A percentile compares a stretch with the other conserved stretches of the same genome.
Conservation (phyloP, 2,888 invertebrate genomes). For the Netelia inedita region DNA sequence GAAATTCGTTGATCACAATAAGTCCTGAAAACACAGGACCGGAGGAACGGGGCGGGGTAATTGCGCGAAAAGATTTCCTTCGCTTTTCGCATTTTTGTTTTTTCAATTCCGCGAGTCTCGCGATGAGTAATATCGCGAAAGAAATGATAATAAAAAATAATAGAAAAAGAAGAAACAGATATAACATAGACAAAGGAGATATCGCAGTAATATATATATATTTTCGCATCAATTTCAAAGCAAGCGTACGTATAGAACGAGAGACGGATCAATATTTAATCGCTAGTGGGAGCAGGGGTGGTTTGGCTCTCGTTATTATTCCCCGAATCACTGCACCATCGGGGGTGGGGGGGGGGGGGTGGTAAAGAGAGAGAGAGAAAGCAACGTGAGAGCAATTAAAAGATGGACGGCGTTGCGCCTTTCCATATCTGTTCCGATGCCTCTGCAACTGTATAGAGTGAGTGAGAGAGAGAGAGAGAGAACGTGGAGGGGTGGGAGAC, state of each 20-base stretch:
- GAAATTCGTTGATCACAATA: no score
- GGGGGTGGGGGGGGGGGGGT: conserved; percentile 34
- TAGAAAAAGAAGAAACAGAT: not conserved
- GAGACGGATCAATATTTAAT: conserved; percentile 68
- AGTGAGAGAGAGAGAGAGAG: not conserved
- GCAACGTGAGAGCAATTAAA: conserved; percentile 74
- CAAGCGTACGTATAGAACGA: not conserved
- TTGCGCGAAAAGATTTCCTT: no score
- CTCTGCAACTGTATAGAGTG: conserved; percentile 4
- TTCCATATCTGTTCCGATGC: conserved; percentile 37
- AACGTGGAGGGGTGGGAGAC: not conserved
- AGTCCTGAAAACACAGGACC: no score
- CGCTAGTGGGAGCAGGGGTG: conserved; percentile 21
- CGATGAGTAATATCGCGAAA: no score
- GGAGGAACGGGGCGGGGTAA: no score
- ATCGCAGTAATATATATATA: not conserved
- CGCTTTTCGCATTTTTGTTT: no score
- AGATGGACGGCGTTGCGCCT: conserved; percentile 63
- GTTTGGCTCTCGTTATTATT: conserved; percentile 70
- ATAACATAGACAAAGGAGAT: not conserved
- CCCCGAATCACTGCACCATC: conserved; percentile 69
- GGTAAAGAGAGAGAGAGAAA: conserved; percentile 64
- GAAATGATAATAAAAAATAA: conserved; percentile 4
- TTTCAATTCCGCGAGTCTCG: no score
- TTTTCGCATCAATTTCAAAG: conserved; percentile 1